Base-by-base conservation (phyloP, 1,140 invertebrate genomes). In the Lepidurus arcticus region DNA sequence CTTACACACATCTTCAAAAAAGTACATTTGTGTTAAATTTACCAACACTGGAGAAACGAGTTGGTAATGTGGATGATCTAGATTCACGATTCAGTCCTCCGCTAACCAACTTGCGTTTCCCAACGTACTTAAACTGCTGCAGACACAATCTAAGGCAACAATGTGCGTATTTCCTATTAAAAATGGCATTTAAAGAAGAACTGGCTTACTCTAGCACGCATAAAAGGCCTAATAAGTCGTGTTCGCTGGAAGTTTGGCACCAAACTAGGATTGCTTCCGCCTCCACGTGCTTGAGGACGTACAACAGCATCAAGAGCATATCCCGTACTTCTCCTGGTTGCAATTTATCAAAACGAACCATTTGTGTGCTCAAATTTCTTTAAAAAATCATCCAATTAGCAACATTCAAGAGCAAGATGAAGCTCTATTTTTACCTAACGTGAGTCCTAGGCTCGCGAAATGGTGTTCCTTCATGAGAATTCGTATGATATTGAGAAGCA, bases 201-300 rank as follows among this genome's bases (percentile, higher is more conserved):
- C 1, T 13, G 26, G 16, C 90, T 90, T 85, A 93, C 92, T 94
- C 92, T 76, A 95, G 85, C 73, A 94, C 86, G 76, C 90, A 90
- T 82, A 95, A 94, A 85, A 95, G 94, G 74, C 90, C 89, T 16
- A 93, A 85, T 44, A 93, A 88, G 81, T 94, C 92, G 79, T 87
- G 86, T 79, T 92, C 90, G 5, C 89, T 89, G 81, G 92, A 93
- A 76, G 93, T 93, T 81, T 92, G 91, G 92, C 95, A 97, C 93
- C 94, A 97, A 9, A 91, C 90, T 21, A 96, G 89, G n/a, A 97
- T 87, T 81, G 94, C 90, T 81, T 95, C 93, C 83, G 96, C 93
- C 43, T 92, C 91, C 74, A 97, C 84, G 85, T 97, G 92, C 84
- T 96, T 96, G 42, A 98, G 87, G 73, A 97, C 90, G 86, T 96